Evolutionary conservation across 2,888 invertebrate genomes (phyloP).

Genomic region (Drosophila longiperda): DNA sequence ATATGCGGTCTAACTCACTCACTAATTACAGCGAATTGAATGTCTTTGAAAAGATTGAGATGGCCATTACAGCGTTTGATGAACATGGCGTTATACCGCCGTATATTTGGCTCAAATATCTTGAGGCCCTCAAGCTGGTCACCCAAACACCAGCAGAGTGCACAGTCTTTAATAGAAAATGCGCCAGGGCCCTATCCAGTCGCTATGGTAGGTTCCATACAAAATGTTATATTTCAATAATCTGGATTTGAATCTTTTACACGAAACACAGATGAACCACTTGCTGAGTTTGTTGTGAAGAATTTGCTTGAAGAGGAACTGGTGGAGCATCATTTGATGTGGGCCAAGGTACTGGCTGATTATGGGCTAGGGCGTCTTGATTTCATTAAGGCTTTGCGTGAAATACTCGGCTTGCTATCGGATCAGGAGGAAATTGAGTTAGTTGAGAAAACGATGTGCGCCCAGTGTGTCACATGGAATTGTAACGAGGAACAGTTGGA

Average conservation of each 20-base stretch:
- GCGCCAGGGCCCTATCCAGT: constrained; percentile 36
- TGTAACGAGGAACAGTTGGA: constrained; percentile 13
- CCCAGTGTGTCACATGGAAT: constrained; percentile 39
- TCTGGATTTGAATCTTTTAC: background rate
- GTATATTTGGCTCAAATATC: constrained; percentile 54
- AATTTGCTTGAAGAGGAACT: constrained; percentile 29
- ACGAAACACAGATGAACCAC: constrained; percentile 31
- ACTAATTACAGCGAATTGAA: constrained; percentile 42
- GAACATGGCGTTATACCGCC: constrained; percentile 39
- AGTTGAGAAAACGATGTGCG: constrained; percentile 24
- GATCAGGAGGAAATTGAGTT: constrained; percentile 2
- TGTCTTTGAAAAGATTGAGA: constrained; percentile 42
- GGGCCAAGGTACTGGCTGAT: constrained; percentile 52
- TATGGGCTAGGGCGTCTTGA: constrained; percentile 54
- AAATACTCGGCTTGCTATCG: fast-evolving
- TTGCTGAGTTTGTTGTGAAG: constrained; percentile 44
- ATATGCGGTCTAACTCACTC: background rate
- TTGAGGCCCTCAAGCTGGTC: constrained; percentile 31
- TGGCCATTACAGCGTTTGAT: constrained; percentile 27
- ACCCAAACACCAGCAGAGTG: constrained; percentile 52
- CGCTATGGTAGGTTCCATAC: constrained; percentile 47
- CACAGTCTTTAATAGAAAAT: constrained; percentile 26
- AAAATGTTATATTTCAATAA: background rate
- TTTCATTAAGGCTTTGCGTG: constrained; percentile 20
- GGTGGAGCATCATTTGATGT: constrained; percentile 21